Conservation (phyloP, 2,113 vertebrate genomes). For the Oostethus manadensis region DNA sequence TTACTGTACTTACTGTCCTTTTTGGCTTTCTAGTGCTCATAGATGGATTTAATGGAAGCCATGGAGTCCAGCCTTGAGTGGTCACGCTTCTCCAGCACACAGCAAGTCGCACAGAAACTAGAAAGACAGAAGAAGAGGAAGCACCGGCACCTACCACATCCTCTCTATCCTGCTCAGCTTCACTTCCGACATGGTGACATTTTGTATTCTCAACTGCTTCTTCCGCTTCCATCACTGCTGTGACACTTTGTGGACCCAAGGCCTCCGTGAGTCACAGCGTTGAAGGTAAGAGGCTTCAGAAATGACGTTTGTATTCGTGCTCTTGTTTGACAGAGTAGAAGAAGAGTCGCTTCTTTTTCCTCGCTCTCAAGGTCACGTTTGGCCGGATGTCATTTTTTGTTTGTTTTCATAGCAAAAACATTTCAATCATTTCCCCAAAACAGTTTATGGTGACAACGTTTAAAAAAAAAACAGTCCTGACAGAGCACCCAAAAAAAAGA, state of each 20-base stretch:
- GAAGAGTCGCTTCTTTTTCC: not conserved
- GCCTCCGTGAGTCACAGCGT: slow-evolving; percentile 23
- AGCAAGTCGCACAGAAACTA: not conserved
- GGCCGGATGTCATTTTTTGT: not conserved
- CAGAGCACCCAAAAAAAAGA: no score
- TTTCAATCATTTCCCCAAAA: no score
- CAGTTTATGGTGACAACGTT: no score
- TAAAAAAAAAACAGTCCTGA: no score
- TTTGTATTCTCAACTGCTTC: slow-evolving; percentile 25
- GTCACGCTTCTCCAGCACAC: not conserved
- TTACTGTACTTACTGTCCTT: no score
- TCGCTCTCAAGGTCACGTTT: slow-evolving; percentile 21
- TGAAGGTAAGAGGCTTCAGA: slow-evolving; percentile 42
- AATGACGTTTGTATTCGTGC: slow-evolving; percentile 29
- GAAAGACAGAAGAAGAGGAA: slow-evolving; percentile 47
- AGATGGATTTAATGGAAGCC: no score
- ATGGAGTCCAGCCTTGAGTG: no score
- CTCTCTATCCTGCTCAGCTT: slow-evolving; percentile 38
- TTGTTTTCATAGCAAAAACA: no score
- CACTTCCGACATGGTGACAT: slow-evolving; percentile 23
- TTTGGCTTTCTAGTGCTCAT: no score
- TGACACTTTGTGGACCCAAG: slow-evolving; percentile 30
- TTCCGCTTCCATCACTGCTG: slow-evolving; percentile 18
- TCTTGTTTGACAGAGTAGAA: slow-evolving; percentile 28
- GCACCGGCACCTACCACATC: slow-evolving; percentile 38